These are phyloP conservation scores for Meiosimyza platycephala DNA, from an alignment of 2,888 invertebrate genomes.

Conservation along the genomic window DNA sequence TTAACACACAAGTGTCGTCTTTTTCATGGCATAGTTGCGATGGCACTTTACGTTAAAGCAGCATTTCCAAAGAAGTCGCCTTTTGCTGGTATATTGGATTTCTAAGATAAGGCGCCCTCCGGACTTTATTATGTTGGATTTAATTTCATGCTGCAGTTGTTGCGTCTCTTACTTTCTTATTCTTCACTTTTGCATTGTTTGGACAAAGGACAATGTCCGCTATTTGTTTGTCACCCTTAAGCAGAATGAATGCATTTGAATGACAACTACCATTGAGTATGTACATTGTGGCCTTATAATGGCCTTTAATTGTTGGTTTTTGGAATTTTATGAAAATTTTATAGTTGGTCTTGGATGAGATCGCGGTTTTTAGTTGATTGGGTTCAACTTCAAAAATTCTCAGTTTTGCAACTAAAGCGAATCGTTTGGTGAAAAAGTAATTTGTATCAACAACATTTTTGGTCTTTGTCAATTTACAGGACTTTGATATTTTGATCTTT, in stretches of 20 bases:
- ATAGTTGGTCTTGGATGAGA: conserved; percentile 40
- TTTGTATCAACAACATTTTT: too few relatives aligned
- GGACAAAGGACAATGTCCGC: conserved; percentile 33
- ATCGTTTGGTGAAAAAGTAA: too few relatives aligned
- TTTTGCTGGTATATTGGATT: conserved; percentile 51
- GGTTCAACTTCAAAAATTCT: too few relatives aligned
- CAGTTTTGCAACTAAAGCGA: too few relatives aligned
- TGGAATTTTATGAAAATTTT: conserved; percentile 33
- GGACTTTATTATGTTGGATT: conserved; percentile 55
- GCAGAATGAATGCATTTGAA: conserved; percentile 31
- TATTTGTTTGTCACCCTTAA: conserved; percentile 39
- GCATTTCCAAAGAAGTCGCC: conserved; percentile 35
- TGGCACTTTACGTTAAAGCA: conserved; percentile 18
- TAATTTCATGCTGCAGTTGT: conserved; percentile 64
- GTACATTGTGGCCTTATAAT: conserved; percentile 51
- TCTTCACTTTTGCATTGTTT: conserved; percentile 45
- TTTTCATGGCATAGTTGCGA: conserved; percentile 44
- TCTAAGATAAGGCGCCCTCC: conserved; percentile 50
- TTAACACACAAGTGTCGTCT: conserved; percentile 56
- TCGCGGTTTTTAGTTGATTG: conserved; percentile 44
- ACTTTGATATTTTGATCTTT: too few relatives aligned
- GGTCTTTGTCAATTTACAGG: too few relatives aligned
- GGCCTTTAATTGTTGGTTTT: conserved; percentile 52
- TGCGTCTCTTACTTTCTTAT: conserved; percentile 56
- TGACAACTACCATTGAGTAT: conserved; percentile 9